phyloP scores from a whole-genome alignment of 2,797 vertebrate genomes.

The Xenopus petersii region DNA sequence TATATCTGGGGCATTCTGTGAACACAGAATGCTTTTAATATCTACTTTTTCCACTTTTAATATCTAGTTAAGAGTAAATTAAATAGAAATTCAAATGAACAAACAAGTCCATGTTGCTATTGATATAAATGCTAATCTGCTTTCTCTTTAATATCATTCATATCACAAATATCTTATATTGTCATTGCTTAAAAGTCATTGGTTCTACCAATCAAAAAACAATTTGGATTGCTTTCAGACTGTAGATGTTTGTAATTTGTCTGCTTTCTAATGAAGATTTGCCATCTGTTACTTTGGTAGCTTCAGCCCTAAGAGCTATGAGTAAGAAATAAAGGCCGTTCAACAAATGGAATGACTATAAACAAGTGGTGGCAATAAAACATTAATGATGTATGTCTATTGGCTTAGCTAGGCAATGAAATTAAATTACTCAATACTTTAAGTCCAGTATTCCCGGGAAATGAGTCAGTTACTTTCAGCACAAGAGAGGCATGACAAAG shows the following conservation, averaged over 20 bases:
- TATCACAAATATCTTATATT: too few species aligned
- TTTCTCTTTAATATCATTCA: too few species aligned
- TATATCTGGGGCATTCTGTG: too few species aligned
- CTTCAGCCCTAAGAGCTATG: not conserved
- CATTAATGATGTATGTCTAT: conserved; percentile 27
- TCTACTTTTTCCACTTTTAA: too few species aligned
- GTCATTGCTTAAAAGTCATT: too few species aligned
- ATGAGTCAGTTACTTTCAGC: conserved; percentile 30
- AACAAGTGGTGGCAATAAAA: conserved; percentile 10
- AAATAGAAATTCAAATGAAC: too few species aligned
- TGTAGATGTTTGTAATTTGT: not conserved
- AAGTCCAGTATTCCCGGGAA: conserved; percentile 22
- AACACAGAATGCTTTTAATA: too few species aligned
- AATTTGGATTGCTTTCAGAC: not conserved
- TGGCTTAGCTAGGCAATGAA: conserved; percentile 22
- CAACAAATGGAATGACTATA: conserved; percentile 17
- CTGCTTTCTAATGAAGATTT: not conserved
- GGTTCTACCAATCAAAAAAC: too few species aligned
- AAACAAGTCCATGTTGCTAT: too few species aligned
- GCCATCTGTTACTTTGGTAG: not conserved
- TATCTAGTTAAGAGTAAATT: too few species aligned
- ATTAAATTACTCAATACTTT: conserved; percentile 23
- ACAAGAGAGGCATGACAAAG: conserved; percentile 16
- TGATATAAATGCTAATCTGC: too few species aligned
- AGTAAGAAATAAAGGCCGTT: not conserved